Evolutionary conservation across 1,140 invertebrate species (phyloP), one percentile per base, ranked within the genome.

Genomic region (Penaeus japonicus): DNA sequence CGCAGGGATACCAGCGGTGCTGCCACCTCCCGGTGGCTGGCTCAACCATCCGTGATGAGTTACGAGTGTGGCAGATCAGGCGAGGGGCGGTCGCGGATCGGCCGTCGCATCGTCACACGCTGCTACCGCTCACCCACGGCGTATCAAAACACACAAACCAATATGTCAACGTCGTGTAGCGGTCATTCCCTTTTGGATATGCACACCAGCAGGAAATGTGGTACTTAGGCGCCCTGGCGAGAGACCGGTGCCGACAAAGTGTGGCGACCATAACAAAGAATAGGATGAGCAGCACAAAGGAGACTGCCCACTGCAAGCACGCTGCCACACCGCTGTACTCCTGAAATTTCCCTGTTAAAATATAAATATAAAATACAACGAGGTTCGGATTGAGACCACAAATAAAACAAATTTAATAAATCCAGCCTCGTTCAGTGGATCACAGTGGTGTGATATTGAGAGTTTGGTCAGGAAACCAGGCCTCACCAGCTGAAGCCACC

Each of bases 11-110:
- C 83, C 78, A 54, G 57, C 55, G 59, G 75, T 84, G 73, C 75
- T 85, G 87, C 87, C 87, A 77, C 75, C 87, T 89, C 24, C 35
- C 87, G 75, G 87, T 32, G 75, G 62, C 77, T 30, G 65, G 82
- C 73, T 53, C 35, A 87, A 80, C 55, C 77, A 39, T 62, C 82
- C 53, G 24, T 35, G 81, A 85, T 89, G 87, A 89, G 82, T 89
- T 89, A 89, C 59, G 87, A 89, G 87, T 39, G 75, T 79, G 81
- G 87, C 82, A 85, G 70, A 80, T 53, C 75, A 85, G 82, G 62
- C 59, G 78, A 81, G 54, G 78, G 65, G 30, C 54, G 55, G 73
- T 59, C 84, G 53, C 53, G 53, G 75, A 47, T 47, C 75, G 73
- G 83, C 65, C 62, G 83, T 53, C 62, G 65, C 65, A 54, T 75